A percentile compares a stretch with the other conserved stretches of the same genome.
phyloP scores from a whole-genome alignment of 2,888 invertebrate genomes.

The Herminia tarsipennalis region DNA sequence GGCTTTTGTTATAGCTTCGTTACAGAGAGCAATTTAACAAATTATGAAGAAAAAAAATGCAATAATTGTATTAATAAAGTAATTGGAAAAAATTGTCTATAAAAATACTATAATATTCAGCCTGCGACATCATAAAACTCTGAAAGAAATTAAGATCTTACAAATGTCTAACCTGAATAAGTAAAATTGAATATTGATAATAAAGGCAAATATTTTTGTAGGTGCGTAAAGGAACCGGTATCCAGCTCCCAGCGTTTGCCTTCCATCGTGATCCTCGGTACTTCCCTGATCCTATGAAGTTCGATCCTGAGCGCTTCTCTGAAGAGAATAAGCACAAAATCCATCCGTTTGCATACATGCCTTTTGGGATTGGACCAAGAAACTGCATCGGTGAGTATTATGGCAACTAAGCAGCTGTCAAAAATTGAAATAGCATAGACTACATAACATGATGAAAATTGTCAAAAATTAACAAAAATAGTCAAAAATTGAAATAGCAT shows the following conservation, averaged over 20 bases:
- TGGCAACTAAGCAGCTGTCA: neutral
- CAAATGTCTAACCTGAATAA: neutral
- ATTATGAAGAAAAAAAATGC: too few relatives aligned
- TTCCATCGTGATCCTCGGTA: constrained; percentile 39
- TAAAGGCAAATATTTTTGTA: constrained; percentile 11
- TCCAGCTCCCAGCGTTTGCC: constrained; percentile 21
- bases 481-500: too few relatives aligned
- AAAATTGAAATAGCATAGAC: neutral
- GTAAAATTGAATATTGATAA: neutral
- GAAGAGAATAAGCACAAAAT: constrained; percentile 78
- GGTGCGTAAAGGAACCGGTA: constrained; percentile 26
- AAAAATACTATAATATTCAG: too few relatives aligned
- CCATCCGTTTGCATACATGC: constrained; percentile 58
- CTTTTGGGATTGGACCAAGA: constrained; percentile 84
- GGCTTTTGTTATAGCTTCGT: too few relatives aligned
- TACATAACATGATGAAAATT: too few relatives aligned
- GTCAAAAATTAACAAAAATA: too few relatives aligned
- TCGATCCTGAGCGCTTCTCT: constrained; percentile 84
- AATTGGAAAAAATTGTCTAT: too few relatives aligned
- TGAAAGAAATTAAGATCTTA: too few relatives aligned
- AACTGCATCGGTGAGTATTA: constrained; percentile 78
- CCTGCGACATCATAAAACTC: too few relatives aligned
- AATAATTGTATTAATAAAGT: too few relatives aligned
- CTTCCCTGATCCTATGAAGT: constrained; percentile 79
- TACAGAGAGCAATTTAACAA: too few relatives aligned